These are phyloP conservation scores for Heliconius cydno DNA, from an alignment of 2,888 invertebrate species.

Conservation along the genomic window DNA sequence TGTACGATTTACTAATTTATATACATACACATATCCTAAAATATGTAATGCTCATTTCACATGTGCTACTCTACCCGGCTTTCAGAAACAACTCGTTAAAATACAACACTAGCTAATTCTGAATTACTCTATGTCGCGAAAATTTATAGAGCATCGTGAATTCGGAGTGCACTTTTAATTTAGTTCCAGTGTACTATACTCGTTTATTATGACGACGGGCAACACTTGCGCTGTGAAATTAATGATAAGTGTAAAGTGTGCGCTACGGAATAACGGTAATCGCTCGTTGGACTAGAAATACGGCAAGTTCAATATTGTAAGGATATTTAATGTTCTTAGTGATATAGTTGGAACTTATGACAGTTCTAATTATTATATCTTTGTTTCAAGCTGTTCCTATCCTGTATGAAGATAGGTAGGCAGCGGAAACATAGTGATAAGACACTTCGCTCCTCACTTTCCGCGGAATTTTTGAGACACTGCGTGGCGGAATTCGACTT, in stretches of 20 bases:
- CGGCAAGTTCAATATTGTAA: neutral
- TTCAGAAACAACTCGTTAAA: constrained; percentile 27
- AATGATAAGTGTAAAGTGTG: neutral
- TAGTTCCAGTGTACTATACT: constrained; percentile 44
- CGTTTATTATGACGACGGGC: constrained; percentile 25
- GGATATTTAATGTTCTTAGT: neutral
- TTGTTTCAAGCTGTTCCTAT: no score
- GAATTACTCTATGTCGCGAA: constrained; percentile 30
- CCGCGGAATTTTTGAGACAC: no score
- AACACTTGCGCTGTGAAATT: constrained; percentile 34
- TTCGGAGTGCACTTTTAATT: constrained; percentile 55
- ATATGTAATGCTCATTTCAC: neutral
- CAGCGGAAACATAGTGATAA: no score
- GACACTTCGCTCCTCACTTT: no score
- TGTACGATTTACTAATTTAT: neutral
- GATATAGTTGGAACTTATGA: no score
- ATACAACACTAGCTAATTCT: constrained; percentile 34
- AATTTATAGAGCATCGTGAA: constrained; percentile 56
- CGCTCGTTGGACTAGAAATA: neutral
- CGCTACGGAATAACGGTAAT: neutral
- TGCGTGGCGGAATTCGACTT: no score
- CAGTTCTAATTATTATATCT: no score
- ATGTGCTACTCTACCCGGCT: constrained; percentile 4
- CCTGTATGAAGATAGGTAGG: no score
- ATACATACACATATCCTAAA: neutral